phyloP scores from a whole-genome alignment of 2,888 invertebrate species.

The Thecocarcelia acutangulata region DNA sequence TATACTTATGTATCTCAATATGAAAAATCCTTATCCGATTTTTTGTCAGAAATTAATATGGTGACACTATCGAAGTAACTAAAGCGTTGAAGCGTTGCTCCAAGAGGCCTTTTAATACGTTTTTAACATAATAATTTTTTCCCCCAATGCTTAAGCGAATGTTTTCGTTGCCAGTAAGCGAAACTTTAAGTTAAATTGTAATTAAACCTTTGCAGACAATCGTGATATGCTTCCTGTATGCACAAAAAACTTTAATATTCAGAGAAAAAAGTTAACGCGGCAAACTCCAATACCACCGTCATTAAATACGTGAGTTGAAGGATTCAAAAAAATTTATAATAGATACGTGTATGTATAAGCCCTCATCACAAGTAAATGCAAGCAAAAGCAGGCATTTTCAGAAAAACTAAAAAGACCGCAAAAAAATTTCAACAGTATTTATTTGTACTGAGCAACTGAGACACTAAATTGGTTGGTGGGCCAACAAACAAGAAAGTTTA shows the following conservation, averaged over 20 bases:
- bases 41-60: too few relatives aligned
- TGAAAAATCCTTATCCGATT: too few relatives aligned
- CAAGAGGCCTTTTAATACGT: background rate
- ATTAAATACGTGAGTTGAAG: constrained; percentile 13
- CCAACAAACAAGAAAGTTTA: background rate
- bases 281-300: background rate
- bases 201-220: constrained; percentile 63
- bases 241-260: background rate
- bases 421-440: constrained; percentile 43
- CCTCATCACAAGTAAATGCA: background rate
- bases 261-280: background rate
- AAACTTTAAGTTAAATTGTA: constrained; percentile 64
- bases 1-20: too few relatives aligned
- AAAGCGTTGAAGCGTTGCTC: too few relatives aligned
- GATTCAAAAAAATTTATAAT: background rate
- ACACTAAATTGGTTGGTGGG: background rate
- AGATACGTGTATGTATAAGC: too few relatives aligned
- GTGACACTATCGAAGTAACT: too few relatives aligned
- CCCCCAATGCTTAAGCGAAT: background rate
- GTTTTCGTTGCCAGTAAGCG: constrained; percentile 41
- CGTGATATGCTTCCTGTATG: constrained; percentile 22
- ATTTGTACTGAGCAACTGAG: constrained; percentile 1
- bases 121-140: background rate
- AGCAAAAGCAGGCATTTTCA: background rate
- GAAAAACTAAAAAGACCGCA: constrained; percentile 16